These are phyloP conservation scores for Babyrousa celebensis DNA, from an alignment of 2,797 vertebrate genomes.

Conservation along the genomic window DNA sequence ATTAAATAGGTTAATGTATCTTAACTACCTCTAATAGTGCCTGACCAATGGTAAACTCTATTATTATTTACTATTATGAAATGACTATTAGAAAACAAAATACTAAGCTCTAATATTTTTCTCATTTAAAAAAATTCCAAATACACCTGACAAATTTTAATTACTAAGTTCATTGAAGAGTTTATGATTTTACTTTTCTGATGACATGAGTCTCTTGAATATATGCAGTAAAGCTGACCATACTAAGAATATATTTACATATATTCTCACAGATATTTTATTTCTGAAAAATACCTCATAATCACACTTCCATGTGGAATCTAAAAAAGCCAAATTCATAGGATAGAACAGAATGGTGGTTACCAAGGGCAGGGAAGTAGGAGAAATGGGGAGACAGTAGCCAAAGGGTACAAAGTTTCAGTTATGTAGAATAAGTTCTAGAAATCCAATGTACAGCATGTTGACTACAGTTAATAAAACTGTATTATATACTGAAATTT, in stretches of 20 bases:
- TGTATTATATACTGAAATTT: neutral
- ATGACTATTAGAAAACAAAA: slow-evolving; percentile 39
- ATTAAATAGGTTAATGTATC: slow-evolving; percentile 17
- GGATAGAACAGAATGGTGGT: neutral
- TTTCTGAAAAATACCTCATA: neutral
- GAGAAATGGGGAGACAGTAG: neutral
- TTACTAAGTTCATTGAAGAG: slow-evolving; percentile 28
- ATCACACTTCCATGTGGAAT: neutral
- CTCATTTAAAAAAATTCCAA: slow-evolving; percentile 49
- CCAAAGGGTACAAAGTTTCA: neutral
- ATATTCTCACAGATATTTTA: neutral
- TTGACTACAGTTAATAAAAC: neutral
- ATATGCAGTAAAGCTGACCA: neutral
- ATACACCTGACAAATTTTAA: neutral
- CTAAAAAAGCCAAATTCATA: neutral
- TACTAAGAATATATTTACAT: slow-evolving; percentile 48
- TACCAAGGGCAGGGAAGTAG: neutral
- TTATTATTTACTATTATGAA: slow-evolving; percentile 35
- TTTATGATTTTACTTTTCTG: slow-evolving; percentile 54
- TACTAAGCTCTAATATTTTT: slow-evolving; percentile 26
- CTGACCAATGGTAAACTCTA: slow-evolving; percentile 10
- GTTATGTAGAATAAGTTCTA: neutral
- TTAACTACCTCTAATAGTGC: neutral
- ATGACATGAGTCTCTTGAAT: neutral
- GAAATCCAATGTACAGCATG: neutral